A percentile compares a stretch with the other conserved stretches of the same genome.
These are phyloP conservation scores for Xiphophorus maculatus DNA, from an alignment of 2,113 vertebrate species.

Conservation along the genomic window DNA sequence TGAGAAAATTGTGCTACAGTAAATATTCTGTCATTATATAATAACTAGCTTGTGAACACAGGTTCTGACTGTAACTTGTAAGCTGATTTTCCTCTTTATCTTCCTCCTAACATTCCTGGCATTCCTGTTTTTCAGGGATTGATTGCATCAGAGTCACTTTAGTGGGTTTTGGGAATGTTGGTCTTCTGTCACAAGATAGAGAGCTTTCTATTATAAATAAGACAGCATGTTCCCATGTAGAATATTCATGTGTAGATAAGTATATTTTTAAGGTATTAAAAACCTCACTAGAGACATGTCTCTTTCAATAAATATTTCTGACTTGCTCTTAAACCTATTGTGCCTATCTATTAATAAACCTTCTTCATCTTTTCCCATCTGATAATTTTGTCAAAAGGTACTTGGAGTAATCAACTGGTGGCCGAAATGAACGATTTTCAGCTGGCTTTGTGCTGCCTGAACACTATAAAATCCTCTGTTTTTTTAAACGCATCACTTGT, in stretches of 20 bases:
- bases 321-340: neutral
- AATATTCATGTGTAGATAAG: neutral
- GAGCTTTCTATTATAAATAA: neutral
- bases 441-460: neutral
- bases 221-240: neutral
- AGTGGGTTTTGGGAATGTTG: conserved; percentile 38
- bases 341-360: neutral
- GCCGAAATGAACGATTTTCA: neutral
- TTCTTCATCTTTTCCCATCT: neutral
- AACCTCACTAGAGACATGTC: neutral
- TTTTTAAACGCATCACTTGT: neutral
- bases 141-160: conserved; percentile 50
- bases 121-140: conserved; percentile 43
- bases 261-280: neutral
- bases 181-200: conserved; percentile 22
- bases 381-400: neutral
- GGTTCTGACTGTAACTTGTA: neutral
- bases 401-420: neutral
- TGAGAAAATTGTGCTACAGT: neutral
- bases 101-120: conserved; percentile 46
- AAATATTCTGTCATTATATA: neutral
- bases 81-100: neutral
- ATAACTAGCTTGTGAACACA: neutral
- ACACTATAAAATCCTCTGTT: neutral
- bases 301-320: no score